Base-by-base conservation (phyloP, 2,888 invertebrate species). In the Lissonota sp. region DNA sequence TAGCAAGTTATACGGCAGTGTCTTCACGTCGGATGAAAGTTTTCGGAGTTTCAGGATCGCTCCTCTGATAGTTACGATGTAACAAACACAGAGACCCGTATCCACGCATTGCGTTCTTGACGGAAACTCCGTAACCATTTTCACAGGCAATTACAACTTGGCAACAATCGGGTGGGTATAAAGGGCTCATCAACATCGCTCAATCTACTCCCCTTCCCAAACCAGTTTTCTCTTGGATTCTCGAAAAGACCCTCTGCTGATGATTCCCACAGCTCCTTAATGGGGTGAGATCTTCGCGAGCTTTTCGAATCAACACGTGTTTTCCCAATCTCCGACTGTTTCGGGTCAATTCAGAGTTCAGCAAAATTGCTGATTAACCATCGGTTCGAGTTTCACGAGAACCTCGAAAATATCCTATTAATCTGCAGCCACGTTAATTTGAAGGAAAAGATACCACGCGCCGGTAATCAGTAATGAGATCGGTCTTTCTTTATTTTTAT, bases 121-220 rank as follows among this genome's bases (percentile, higher is more conserved):
- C 55, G 12, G 51, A 58, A 74, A 44, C 70, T 64, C 49, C 39
- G 37, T 12, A 16, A 72, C 60, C 46, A 63, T 78, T 78, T 55
- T 60, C 49, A 7, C 49, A 16, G 62, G 51, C 40, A 73, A 79
- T 67, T 62, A 72, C 58, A 62, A 71, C 46, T 73, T 39, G 46
- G 63, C 26, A 73, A 79, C 40, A 63, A 46, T 40, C 40, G 40
- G 10, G 26, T 44, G 1, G 51, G 8, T 12, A 14, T 58, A 76
- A 46, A 76, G 73, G 39, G 16, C 66, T 66, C 64, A 70, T 76
- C 46, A 63, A 40, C 55, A 69, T 69, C 55, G 10, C 14, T 71
- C 14, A 7, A 39, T 44, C 7, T 66, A n/a, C 37, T 40, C 40
- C 4, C 6, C 46, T 6, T 7, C 16, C 16, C 26, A 26, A 26